Percentiles rank a stretch among this genome's conserved stretches.
These are phyloP conservation scores for Brachyopa scutellaris DNA, from an alignment of 2,888 invertebrate species.

Conservation along the genomic window DNA sequence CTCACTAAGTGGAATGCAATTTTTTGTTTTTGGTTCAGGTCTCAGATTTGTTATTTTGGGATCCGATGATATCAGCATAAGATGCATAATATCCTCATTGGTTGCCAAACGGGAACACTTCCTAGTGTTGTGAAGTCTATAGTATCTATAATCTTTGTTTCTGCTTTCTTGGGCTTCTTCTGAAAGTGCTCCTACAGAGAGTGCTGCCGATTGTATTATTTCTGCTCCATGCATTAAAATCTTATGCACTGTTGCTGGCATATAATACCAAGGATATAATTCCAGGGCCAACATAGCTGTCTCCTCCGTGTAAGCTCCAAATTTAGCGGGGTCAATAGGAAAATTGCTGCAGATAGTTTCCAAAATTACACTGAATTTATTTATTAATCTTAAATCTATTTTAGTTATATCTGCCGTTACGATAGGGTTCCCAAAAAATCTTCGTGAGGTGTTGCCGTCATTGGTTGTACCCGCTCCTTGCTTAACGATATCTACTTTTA, in stretches of 20 bases:
- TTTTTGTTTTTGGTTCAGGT: not conserved
- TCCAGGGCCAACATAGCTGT: conserved; percentile 17
- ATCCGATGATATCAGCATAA: not conserved
- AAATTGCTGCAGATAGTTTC: conserved; percentile 14
- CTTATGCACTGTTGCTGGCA: conserved; percentile 46
- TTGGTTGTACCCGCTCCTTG: conserved; percentile 8
- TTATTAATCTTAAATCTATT: not conserved
- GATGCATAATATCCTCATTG: not conserved
- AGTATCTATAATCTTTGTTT: conserved; percentile 61
- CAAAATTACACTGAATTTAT: conserved; percentile 9
- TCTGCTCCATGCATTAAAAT: conserved; percentile 19
- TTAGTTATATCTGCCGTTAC: conserved; percentile 7
- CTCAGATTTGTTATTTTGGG: too few relatives aligned
- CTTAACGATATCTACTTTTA: conserved; percentile 7
- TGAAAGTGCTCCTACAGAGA: conserved; percentile 55
- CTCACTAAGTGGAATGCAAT: not conserved
- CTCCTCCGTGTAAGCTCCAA: conserved; percentile 15
- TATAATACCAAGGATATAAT: conserved; percentile 39
- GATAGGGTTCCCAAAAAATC: conserved; percentile 19
- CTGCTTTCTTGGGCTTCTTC: too few relatives aligned
- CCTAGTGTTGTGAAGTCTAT: conserved; percentile 46
- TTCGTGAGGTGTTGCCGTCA: conserved; percentile 9
- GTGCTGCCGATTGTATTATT: conserved; percentile 29
- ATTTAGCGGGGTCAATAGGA: not conserved
- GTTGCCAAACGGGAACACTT: not conserved